Evolutionary conservation across 2,113 vertebrate species (phyloP).

Genomic region (Amphiprion percula): DNA sequence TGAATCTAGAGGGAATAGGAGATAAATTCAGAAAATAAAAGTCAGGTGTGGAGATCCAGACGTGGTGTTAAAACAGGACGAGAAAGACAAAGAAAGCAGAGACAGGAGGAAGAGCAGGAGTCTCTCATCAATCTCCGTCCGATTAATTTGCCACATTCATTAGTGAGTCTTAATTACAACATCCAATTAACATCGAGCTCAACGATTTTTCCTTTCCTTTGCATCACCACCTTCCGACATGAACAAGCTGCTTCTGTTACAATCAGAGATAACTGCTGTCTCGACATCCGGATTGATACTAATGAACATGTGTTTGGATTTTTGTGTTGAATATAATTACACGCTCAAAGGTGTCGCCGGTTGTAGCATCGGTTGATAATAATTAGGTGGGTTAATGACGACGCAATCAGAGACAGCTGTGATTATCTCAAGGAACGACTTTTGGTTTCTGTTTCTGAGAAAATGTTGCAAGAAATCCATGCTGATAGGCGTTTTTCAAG

Average conservation of each 20-base stretch:
- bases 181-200: background rate
- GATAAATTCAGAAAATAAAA: background rate
- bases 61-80: slow-evolving; percentile 52
- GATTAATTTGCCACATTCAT: slow-evolving; percentile 20
- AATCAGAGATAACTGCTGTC: slow-evolving; percentile 13
- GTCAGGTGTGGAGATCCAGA: slow-evolving; percentile 18
- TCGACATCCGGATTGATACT: slow-evolving; percentile 2
- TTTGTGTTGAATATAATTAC: slow-evolving; percentile 8
- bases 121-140: slow-evolving; percentile 26
- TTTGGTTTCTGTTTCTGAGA: too few species aligned
- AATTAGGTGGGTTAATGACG: background rate
- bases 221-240: slow-evolving; percentile 12
- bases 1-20: slow-evolving; percentile 7
- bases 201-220: background rate
- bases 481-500: too few species aligned
- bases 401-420: too few species aligned
- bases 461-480: too few species aligned
- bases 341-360: background rate
- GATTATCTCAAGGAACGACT: background rate
- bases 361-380: background rate
- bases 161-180: slow-evolving; percentile 27
- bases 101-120: slow-evolving; percentile 30
- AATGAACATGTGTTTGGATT: slow-evolving; percentile 5
- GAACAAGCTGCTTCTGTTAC: slow-evolving; percentile 2
- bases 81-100: slow-evolving; percentile 16